These are phyloP conservation scores for Lamellibrachia luymesi DNA, from an alignment of 1,140 invertebrate species.

Conservation along the genomic window DNA sequence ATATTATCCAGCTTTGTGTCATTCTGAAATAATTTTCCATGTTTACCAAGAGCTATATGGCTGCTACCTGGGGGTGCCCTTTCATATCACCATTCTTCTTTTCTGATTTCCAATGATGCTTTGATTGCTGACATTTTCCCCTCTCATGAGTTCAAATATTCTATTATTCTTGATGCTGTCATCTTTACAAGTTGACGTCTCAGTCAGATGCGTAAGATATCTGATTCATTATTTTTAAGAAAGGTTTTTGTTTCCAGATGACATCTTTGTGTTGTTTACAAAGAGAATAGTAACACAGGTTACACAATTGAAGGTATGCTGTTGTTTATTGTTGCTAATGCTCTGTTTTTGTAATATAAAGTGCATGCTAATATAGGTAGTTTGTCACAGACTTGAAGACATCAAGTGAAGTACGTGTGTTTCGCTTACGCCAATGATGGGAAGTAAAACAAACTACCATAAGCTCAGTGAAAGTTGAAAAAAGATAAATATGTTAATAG, in stretches of 20 bases:
- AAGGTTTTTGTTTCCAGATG: constrained; percentile 38
- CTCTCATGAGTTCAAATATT: not conserved
- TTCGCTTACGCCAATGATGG: too few relatives aligned
- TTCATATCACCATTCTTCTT: too few relatives aligned
- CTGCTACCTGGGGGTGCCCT: too few relatives aligned
- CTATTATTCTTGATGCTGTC: not conserved
- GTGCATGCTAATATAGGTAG: not conserved
- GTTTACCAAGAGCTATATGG: too few relatives aligned
- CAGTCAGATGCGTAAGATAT: not conserved
- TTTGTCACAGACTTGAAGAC: too few relatives aligned
- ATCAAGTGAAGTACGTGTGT: too few relatives aligned
- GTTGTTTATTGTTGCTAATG: not conserved
- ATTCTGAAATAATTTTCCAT: too few relatives aligned
- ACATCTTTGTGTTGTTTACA: constrained; percentile 65
- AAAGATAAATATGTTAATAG: too few relatives aligned
- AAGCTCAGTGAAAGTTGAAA: not conserved
- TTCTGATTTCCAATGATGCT: too few relatives aligned
- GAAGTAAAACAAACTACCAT: too few relatives aligned
- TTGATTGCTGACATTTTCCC: too few relatives aligned
- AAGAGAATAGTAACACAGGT: constrained; percentile 70
- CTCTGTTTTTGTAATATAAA: not conserved
- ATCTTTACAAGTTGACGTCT: not conserved
- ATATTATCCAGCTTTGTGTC: too few relatives aligned
- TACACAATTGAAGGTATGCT: constrained; percentile 66
- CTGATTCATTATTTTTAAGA: constrained; percentile 7